Percentiles rank a stretch among this genome's conserved stretches.
These are phyloP conservation scores for Zele albiditarsus DNA, from an alignment of 2,888 invertebrate genomes.

Conservation along the genomic window DNA sequence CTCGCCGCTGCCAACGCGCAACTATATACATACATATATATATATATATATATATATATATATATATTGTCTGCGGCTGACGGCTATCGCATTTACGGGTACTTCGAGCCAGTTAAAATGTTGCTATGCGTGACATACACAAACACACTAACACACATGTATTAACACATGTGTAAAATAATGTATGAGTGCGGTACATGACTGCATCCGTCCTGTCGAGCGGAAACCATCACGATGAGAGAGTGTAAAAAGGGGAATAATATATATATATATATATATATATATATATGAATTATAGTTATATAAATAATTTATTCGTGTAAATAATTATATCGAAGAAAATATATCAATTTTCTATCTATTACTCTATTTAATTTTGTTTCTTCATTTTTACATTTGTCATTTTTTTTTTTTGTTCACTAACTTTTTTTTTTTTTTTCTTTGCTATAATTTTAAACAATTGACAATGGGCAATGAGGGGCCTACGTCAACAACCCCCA, in stretches of 20 bases:
- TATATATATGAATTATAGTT: background rate
- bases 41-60: slow-evolving; percentile 25
- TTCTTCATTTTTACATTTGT: background rate
- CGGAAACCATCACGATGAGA: slow-evolving; percentile 30
- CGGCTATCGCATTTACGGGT: slow-evolving; percentile 24
- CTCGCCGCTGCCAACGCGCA: slow-evolving; percentile 45
- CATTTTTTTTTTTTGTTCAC: background rate
- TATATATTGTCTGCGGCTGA: slow-evolving; percentile 4
- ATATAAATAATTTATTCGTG: background rate
- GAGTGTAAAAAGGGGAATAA: background rate
- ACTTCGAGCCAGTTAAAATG: slow-evolving; percentile 18
- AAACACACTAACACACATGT: background rate
- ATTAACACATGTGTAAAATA: background rate
- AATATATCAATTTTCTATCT: background rate
- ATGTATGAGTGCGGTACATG: slow-evolving; percentile 15
- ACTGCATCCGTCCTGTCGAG: slow-evolving; percentile 36
- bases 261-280: background rate
- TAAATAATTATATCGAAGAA: background rate
- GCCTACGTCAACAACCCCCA: background rate
- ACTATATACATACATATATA: slow-evolving; percentile 25
- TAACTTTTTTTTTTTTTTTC: background rate
- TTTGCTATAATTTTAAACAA: background rate
- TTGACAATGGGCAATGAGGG: background rate
- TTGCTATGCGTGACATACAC: slow-evolving; percentile 18
- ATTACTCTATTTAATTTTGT: background rate